Percentiles rank a stretch among this genome's conserved stretches.
Evolutionary conservation across 2,113 vertebrate species (phyloP).

Genomic region (Edolisoma coerulescens): DNA sequence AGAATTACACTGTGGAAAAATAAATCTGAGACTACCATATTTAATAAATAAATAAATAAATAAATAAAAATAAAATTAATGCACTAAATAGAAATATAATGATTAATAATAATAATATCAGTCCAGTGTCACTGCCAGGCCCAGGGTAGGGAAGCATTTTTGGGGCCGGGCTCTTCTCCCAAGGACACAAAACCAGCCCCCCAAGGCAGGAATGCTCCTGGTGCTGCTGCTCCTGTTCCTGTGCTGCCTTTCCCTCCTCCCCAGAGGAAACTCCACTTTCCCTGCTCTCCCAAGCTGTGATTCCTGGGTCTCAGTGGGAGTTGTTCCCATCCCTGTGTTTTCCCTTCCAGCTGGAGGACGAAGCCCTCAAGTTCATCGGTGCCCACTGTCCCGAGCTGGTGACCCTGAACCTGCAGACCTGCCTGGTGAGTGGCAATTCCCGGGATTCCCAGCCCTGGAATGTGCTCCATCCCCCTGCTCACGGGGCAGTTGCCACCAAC

Average conservation of each 20-base stretch:
- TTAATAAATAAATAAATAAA: conserved; percentile 4
- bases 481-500: rapidly evolving
- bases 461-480: rapidly evolving
- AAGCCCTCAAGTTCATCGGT: conserved; percentile 95
- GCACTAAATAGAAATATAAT: too few species aligned
- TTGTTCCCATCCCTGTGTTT: neutral
- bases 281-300: neutral
- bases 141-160: neutral
- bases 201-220: neutral
- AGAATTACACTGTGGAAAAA: conserved; percentile 78
- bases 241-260: neutral
- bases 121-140: neutral
- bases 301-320: neutral
- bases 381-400: conserved; percentile 93
- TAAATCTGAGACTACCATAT: conserved; percentile 68
- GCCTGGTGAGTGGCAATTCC: conserved; percentile 83
- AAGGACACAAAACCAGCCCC: neutral
- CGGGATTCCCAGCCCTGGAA: neutral
- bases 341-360: conserved; percentile 86
- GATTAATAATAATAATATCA: neutral
- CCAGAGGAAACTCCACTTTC: neutral
- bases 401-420: conserved; percentile 95
- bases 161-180: too few species aligned
- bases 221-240: neutral
- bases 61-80: neutral